Conservation (phyloP, 2,888 invertebrate species). For the Acrocyrtus sp. region DNA sequence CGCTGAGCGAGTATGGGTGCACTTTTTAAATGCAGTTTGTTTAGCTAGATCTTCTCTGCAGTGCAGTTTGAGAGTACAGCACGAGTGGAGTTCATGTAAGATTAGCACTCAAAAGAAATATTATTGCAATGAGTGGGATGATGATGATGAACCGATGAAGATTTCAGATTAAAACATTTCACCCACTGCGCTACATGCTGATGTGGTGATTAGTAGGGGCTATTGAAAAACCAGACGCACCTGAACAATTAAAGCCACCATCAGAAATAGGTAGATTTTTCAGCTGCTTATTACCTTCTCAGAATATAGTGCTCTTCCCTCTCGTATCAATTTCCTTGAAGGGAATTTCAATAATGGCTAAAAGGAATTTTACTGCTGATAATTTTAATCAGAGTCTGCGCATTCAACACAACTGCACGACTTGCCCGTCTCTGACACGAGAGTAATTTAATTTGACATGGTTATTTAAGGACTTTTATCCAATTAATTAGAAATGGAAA, state of each 20-base stretch:
- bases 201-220: neutral
- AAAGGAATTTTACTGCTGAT: no score
- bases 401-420: no score
- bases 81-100: neutral
- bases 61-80: neutral
- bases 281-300: no score
- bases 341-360: no score
- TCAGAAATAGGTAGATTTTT: no score
- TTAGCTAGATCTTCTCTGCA: neutral
- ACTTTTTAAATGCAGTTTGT: no score
- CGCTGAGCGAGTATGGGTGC: no score
- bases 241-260: constrained; percentile 43
- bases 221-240: constrained; percentile 22
- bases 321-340: no score
- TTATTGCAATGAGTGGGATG: neutral
- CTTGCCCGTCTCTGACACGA: no score
- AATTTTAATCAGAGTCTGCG: no score
- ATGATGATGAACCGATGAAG: constrained; percentile 30
- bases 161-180: constrained; percentile 20
- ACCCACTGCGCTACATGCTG: constrained; percentile 29
- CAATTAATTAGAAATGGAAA: neutral
- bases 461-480: neutral
- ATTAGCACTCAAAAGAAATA: neutral
- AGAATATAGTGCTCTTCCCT: no score
- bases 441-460: no score